Conservation (phyloP, 2,113 vertebrate genomes). For the Lycocorax pyrrhopterus region DNA sequence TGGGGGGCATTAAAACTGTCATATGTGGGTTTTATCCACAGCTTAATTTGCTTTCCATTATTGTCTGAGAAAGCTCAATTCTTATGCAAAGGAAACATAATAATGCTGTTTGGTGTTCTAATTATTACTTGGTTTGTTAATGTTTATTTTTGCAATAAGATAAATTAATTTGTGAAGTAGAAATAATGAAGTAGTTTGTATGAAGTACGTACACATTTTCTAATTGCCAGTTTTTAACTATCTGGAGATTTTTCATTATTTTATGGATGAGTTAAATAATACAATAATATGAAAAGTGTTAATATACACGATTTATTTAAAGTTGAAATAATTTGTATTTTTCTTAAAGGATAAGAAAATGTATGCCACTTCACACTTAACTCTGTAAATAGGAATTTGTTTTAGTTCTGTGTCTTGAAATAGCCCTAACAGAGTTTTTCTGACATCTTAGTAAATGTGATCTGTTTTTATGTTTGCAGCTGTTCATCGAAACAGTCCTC, state of each 20-base stretch:
- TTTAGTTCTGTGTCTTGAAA: background rate
- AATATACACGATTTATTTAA: background rate
- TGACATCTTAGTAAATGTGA: background rate
- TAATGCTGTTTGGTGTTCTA: background rate
- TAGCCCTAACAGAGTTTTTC: background rate
- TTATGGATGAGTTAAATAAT: background rate
- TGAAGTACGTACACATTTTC: background rate
- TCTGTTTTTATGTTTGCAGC: conserved; percentile 66
- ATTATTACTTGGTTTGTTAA: background rate
- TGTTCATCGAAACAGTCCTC: conserved; percentile 90
- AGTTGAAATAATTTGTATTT: background rate
- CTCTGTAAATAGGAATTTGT: background rate
- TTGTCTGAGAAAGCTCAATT: background rate
- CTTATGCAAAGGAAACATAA: background rate
- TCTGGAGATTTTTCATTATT: background rate
- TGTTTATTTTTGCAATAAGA: background rate
- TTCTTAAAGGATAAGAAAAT: background rate
- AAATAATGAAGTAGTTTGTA: background rate
- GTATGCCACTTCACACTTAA: background rate
- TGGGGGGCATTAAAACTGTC: background rate
- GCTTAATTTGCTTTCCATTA: background rate
- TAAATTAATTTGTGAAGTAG: background rate
- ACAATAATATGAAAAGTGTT: background rate
- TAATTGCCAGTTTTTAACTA: background rate
- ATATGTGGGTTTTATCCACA: background rate